Conservation (phyloP, 2,113 vertebrate species). For the Lagopus leucura region DNA sequence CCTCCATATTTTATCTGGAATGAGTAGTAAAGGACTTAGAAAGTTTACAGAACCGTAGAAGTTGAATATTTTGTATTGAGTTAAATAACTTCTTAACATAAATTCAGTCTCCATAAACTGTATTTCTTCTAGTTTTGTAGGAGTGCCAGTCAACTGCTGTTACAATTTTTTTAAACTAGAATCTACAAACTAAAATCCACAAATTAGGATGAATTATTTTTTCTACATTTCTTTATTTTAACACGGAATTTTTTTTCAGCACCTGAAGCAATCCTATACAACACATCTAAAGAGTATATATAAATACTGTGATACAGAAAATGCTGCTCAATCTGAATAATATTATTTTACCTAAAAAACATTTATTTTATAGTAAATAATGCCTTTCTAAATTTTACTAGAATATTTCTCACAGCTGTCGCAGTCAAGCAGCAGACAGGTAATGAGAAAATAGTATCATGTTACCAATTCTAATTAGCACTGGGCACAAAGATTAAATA, state of each 20-base stretch:
- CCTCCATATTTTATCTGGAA: background rate
- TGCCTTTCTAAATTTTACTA: background rate
- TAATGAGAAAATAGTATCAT: background rate
- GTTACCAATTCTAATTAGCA: background rate
- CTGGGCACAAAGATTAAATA: background rate
- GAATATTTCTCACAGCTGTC: background rate
- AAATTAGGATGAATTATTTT: accelerated
- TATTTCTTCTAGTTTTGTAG: background rate
- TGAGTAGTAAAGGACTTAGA: background rate
- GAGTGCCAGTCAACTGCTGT: background rate
- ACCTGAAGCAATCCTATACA: background rate
- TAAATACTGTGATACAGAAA: background rate
- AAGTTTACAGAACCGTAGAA: background rate
- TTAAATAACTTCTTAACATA: background rate
- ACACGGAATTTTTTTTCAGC: background rate
- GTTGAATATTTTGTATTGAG: background rate
- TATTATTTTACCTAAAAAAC: background rate
- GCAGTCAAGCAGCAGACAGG: background rate
- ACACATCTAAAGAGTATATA: background rate
- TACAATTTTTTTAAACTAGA: background rate
- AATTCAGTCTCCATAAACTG: background rate
- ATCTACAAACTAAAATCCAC: background rate
- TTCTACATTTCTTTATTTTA: background rate
- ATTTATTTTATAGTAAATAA: background rate
- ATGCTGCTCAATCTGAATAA: background rate